These are phyloP conservation scores for Scaptomyza caliginosa DNA, from an alignment of 2,888 invertebrate genomes.

Conservation along the genomic window DNA sequence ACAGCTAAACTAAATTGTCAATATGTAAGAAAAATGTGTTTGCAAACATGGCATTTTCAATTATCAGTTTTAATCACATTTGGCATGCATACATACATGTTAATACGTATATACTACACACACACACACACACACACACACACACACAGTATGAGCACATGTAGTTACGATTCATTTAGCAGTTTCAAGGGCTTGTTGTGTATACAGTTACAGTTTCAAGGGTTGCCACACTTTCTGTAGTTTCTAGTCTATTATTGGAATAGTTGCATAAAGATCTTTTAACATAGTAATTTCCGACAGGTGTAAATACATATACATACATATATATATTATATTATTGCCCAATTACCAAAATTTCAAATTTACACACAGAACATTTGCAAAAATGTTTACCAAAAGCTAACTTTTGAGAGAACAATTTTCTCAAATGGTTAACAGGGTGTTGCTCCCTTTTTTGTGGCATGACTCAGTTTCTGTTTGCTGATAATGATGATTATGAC, in stretches of 20 bases:
- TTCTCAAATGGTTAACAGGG: neutral
- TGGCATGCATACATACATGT: no score
- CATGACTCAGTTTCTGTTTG: constrained; percentile 22
- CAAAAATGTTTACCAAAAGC: neutral
- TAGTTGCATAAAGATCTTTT: neutral
- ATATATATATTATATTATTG: constrained; percentile 10
- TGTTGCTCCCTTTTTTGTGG: constrained; percentile 2
- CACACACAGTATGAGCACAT: neutral
- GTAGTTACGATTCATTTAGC: neutral
- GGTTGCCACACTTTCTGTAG: neutral
- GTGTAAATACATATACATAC: no score
- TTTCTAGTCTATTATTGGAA: neutral
- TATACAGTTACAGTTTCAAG: neutral
- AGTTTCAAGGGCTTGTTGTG: neutral
- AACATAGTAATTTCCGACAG: constrained; percentile 9
- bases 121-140: neutral
- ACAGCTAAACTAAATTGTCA: neutral
- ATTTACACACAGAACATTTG: neutral
- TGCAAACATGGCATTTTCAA: neutral
- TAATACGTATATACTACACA: no score
- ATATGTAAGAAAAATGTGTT: neutral
- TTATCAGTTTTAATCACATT: neutral
- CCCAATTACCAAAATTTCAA: constrained; percentile 11
- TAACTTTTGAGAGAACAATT: neutral
- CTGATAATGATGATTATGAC: constrained; percentile 4